Conservation (phyloP, 2,888 invertebrate species). For the Luperina nickerlii region DNA sequence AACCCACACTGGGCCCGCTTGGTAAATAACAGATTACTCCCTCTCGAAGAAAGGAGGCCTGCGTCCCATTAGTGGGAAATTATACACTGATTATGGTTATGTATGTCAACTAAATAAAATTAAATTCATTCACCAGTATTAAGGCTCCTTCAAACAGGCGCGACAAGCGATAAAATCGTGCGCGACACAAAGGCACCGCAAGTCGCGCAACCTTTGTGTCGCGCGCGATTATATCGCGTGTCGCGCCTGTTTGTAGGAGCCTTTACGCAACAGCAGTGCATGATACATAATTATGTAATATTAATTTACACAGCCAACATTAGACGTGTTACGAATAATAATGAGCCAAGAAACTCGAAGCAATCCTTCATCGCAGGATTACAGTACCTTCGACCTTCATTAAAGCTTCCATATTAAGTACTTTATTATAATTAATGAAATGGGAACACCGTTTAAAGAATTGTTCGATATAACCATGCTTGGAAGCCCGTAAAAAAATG, state of each 20-base stretch:
- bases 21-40: not conserved
- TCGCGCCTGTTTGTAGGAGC: too few relatives aligned
- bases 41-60: not conserved
- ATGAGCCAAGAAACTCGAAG: conserved; percentile 33
- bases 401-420: conserved; percentile 43
- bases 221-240: too few relatives aligned
- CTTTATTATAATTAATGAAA: conserved; percentile 52
- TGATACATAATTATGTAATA: conserved; percentile 24
- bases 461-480: conserved; percentile 19
- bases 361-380: conserved; percentile 45
- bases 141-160: too few relatives aligned
- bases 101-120: not conserved
- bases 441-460: conserved; percentile 41
- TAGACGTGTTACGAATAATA: conserved; percentile 34
- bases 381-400: conserved; percentile 24
- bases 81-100: not conserved
- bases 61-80: not conserved
- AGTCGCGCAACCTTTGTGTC: too few relatives aligned
- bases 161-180: too few relatives aligned
- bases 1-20: not conserved
- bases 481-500: conserved; percentile 29
- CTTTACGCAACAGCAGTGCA: conserved; percentile 5
- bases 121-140: not conserved
- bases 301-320: conserved; percentile 13
- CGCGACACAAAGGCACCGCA: too few relatives aligned